Evolutionary conservation across 2,113 vertebrate species (phyloP).

Genomic region (Saimiri boliviensis): DNA sequence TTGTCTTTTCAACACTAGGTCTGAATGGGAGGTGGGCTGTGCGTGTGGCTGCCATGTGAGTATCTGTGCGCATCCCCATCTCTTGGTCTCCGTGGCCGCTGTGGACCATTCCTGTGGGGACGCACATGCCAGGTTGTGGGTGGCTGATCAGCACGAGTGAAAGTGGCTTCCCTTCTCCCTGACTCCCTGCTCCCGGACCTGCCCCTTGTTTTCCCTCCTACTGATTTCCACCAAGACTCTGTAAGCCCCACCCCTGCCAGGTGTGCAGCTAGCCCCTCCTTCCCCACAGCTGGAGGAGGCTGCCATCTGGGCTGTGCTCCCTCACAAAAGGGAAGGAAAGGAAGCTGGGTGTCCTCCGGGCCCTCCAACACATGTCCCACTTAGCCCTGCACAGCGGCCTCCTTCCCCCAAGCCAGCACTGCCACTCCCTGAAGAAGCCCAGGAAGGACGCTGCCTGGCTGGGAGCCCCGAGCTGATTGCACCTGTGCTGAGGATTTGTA

Average conservation of each 20-base stretch:
- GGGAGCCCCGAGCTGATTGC: background rate
- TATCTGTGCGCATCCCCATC: slow-evolving; percentile 41
- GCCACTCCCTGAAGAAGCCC: background rate
- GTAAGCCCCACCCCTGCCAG: background rate
- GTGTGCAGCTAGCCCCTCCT: background rate
- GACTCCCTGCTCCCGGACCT: background rate
- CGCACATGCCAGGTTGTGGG: background rate
- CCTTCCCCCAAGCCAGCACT: background rate
- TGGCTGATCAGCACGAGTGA: background rate
- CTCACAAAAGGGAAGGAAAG: background rate
- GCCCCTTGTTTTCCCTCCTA: background rate
- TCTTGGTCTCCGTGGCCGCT: slow-evolving; percentile 69
- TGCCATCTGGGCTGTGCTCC: background rate
- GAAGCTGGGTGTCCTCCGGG: background rate
- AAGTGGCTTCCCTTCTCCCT: background rate
- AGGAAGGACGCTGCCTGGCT: background rate
- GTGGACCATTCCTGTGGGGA: slow-evolving; percentile 43
- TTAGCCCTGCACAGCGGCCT: background rate
- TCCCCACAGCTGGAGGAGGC: background rate
- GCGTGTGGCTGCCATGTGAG: slow-evolving; percentile 35
- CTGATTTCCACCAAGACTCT: background rate
- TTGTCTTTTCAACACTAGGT: slow-evolving; percentile 85
- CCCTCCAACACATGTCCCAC: background rate
- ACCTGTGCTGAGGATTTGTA: background rate
- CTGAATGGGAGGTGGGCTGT: slow-evolving; percentile 72